Evolutionary conservation across 2,888 invertebrate species (phyloP).

Genomic region (Aquatica leii): DNA sequence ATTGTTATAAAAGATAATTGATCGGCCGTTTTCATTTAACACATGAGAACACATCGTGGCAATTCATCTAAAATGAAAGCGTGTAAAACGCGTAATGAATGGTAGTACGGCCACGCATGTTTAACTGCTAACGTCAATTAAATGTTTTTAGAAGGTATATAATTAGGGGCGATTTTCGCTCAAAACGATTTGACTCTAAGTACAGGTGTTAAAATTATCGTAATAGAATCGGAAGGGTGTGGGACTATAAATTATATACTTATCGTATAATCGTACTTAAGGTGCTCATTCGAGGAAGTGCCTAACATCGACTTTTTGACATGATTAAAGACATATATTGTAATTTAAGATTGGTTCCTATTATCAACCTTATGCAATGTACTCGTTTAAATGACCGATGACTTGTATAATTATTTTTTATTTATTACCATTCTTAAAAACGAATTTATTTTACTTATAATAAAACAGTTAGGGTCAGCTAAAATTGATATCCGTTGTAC

Average conservation of each 20-base stretch:
- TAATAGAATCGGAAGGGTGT: constrained; percentile 60
- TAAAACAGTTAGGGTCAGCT: too few relatives aligned
- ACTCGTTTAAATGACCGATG: constrained; percentile 45
- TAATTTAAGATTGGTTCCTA: constrained; percentile 45
- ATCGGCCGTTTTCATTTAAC: constrained; percentile 46
- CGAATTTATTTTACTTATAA: too few relatives aligned
- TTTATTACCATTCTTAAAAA: too few relatives aligned
- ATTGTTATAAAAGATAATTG: constrained; percentile 41
- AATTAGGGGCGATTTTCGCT: constrained; percentile 49
- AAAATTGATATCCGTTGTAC: too few relatives aligned
- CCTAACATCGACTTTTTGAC: constrained; percentile 44
- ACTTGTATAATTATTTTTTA: constrained; percentile 42
- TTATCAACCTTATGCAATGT: constrained; percentile 41
- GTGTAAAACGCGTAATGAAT: constrained; percentile 47
- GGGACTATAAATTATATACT: constrained; percentile 55
- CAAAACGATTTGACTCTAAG: constrained; percentile 48
- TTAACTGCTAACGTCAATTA: constrained; percentile 44
- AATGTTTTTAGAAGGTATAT: constrained; percentile 46
- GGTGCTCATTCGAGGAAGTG: constrained; percentile 46
- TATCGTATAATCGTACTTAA: constrained; percentile 51
- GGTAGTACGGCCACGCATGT: constrained; percentile 41
- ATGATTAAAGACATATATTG: constrained; percentile 47
- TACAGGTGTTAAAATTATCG: constrained; percentile 60
- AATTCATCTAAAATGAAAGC: constrained; percentile 44
- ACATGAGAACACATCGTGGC: constrained; percentile 42